A percentile compares a stretch with the other conserved stretches of the same genome.
These are phyloP conservation scores for Pammene fasciana DNA, from an alignment of 2,888 invertebrate genomes.

Conservation along the genomic window DNA sequence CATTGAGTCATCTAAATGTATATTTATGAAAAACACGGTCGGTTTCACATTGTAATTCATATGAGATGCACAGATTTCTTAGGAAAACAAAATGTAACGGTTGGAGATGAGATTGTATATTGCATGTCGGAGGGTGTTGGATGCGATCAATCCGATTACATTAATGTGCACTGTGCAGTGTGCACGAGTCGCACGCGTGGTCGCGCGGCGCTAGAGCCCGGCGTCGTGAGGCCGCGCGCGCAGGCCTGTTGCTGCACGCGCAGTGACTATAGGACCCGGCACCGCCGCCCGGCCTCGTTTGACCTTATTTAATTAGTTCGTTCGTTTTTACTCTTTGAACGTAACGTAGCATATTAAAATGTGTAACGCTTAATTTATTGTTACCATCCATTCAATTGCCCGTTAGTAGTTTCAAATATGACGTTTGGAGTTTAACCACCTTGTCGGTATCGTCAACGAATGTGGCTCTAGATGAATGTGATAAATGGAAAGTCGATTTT, in stretches of 20 bases:
- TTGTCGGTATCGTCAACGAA: background rate
- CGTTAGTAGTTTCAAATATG: slow-evolving; percentile 29
- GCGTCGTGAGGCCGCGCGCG: slow-evolving; percentile 45
- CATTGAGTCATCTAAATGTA: slow-evolving; percentile 30
- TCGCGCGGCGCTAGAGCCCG: slow-evolving; percentile 49
- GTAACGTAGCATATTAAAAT: slow-evolving; percentile 78
- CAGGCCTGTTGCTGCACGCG: slow-evolving; percentile 49
- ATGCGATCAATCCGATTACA: slow-evolving; percentile 35
- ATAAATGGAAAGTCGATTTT: background rate
- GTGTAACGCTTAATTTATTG: slow-evolving; percentile 75
- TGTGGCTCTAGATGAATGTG: background rate
- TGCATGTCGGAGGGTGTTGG: slow-evolving; percentile 41
- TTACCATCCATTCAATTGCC: slow-evolving; percentile 69
- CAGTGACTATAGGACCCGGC: slow-evolving; percentile 42
- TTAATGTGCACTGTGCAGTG: slow-evolving; percentile 29
- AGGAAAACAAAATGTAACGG: slow-evolving; percentile 30
- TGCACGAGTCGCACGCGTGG: slow-evolving; percentile 54
- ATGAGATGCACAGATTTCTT: slow-evolving; percentile 23
- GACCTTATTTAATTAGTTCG: slow-evolving; percentile 84
- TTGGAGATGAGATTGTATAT: slow-evolving; percentile 26
- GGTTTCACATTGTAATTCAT: slow-evolving; percentile 37
- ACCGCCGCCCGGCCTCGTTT: slow-evolving; percentile 70
- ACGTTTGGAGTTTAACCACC: slow-evolving; percentile 30
- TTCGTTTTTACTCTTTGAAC: slow-evolving; percentile 81
- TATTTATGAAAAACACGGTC: slow-evolving; percentile 38